phyloP scores from a whole-genome alignment of 2,113 vertebrate species.

The cattle (Bos taurus) region DNA sequence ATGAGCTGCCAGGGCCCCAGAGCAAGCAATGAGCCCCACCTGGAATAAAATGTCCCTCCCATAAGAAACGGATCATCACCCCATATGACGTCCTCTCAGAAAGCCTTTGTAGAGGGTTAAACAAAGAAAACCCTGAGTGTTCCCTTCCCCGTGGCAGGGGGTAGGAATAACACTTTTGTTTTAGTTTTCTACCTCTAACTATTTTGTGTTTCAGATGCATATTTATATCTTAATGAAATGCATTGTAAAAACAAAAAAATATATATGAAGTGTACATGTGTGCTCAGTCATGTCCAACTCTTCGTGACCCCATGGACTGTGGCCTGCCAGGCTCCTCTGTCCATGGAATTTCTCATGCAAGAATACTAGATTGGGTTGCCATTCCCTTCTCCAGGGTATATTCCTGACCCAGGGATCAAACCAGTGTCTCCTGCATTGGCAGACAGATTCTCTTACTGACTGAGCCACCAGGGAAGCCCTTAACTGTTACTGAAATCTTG shows the following conservation, averaged over 20 bases:
- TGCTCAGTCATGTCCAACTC: neutral
- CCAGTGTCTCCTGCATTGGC: neutral
- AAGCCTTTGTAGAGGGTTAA: neutral
- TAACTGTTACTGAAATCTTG: neutral
- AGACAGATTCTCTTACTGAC: neutral
- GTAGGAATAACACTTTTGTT: too few relatives aligned
- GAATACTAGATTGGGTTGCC: neutral
- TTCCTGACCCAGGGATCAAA: neutral
- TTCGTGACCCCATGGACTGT: neutral
- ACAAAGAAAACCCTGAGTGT: neutral
- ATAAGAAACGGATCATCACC: neutral
- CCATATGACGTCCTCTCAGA: accelerated
- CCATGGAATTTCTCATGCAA: neutral
- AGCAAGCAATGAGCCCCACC: neutral
- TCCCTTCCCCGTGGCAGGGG: neutral
- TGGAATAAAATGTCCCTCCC: neutral
- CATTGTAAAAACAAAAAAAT: neutral
- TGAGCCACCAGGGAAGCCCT: neutral
- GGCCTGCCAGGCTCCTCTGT: neutral
- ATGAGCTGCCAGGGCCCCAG: neutral
- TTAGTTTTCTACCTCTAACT: neutral
- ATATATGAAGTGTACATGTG: too few relatives aligned
- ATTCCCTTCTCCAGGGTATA: neutral
- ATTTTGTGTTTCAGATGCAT: neutral
- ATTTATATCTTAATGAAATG: neutral